Base-by-base conservation (phyloP, 2,797 vertebrate genomes). In the Martes flavigula region DNA sequence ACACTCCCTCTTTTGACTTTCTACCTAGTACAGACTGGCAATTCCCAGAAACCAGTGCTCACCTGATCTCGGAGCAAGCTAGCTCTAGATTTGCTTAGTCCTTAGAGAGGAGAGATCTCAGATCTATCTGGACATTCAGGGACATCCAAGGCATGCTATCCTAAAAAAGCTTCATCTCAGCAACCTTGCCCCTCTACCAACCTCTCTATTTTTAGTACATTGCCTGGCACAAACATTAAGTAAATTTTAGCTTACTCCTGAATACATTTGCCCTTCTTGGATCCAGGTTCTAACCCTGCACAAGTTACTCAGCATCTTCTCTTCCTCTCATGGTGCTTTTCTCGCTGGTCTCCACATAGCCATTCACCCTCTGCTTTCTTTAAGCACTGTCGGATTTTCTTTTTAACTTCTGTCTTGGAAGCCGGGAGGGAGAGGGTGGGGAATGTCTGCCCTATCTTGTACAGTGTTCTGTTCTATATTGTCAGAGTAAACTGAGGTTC, bases 231-330 rank as follows among this genome's bases (percentile, higher is more conserved):
- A 75, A 97, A 58, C 18, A 72, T 92, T 56, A 90, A 88, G 17
- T 48, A 62, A 72, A 79, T 56, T 43, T 95, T 75, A 64, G 84
- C 48, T 75, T 81, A 56, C 38, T 84, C 38, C 85, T 92, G 51
- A 90, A 81, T 35, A 87, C 30, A 58, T 32, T 25, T 81, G 88
- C 15, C 38, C 40, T 73, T 95, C 38, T 82, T 97, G 23, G 62
- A 84, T 58, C 51, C 5, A 70, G 70, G 32, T 32, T 35, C 70
- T 68, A 62, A 48, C 18, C 35, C 11, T 25, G 20, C 30, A 48
- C 30, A 70, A 77, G 17, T 54, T 51, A 43, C 30, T 60, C 12
- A 72, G 35, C 27, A 27, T 83, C 60, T 87, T 75, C 23, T 48
- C 23, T 23, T 92, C 32, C 21, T 84, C 58, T 40, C 46, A 8